Base-by-base conservation (phyloP, 2,888 invertebrate species). In the Parnassius glacialis region DNA sequence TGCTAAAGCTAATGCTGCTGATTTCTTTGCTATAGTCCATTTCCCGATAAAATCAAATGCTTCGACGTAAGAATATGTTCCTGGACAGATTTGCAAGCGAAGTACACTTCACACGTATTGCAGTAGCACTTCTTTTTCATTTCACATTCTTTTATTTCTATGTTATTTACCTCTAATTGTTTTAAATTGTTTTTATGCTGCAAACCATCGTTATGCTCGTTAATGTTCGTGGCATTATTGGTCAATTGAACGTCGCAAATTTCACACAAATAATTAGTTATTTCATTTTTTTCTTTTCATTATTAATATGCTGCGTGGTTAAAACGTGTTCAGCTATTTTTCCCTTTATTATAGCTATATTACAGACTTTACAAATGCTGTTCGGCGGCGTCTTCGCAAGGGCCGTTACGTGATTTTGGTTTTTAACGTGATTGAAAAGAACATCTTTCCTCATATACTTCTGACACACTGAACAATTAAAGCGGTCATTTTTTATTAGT, bases 41-140 rank as follows among this genome's bases (percentile, higher is more conserved):
- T 10, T 2, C 50, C 54, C 9, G 25, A 44, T 51, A 61, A 45
- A 5, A 44, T 41, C 9, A 61, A 44, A 56, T 61, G 61, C 10
- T 45, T 13, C 10, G 45, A 34, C 5, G 51, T 52, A 12, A 10
- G 43, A 11, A 61, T 56, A n/a, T 61, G 61, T 5, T 47, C 16
- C 10, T 45, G 16, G 1, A 52, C 41, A 9, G 12, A 20, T 12
- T 51, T 52, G 12, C 16, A 16, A 3, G 12, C 12, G 20, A 62
- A 48, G 3, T 3, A n/a, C n/a, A 16, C 16, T 1, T 54, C 48
- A 34, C 62, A 62, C 9, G 51, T 13, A 1, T 62, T 43, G 16
- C 62, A 62, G 13, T 50, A 62, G 53, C 51, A 58, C n/a, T 44
- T 42, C 2, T 51, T 10, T 11, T 34, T 34, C 34, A 34, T 34